Base-by-base conservation (phyloP, 2,888 invertebrate genomes). In the Drosophila lutescens region DNA sequence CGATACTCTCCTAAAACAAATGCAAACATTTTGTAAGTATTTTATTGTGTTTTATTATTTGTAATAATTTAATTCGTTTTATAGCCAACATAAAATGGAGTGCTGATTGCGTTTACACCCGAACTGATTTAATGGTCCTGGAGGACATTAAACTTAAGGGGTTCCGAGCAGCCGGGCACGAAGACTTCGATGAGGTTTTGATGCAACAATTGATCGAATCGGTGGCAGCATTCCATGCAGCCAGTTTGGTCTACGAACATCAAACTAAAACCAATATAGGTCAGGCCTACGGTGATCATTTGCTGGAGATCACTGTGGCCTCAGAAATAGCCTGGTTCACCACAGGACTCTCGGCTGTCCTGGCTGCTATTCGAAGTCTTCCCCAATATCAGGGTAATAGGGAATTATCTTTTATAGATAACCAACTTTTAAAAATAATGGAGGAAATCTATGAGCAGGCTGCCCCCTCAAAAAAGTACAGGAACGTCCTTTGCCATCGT, bases 401-500 rank as follows among this genome's bases (percentile, higher is more conserved):
- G 6, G 63, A 83, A 53, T 76, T 78, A 5, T 46, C 79, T 17
- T 85, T 88, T 36, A 88, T 92, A 36, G 73, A 71, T 9, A 59
- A 70, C 0, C 74, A 89, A 8, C 73, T 92, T 9, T 38, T 74
- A 3, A 36, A 46, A 13, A 79, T 69, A n/a, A 44, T 91, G 15
- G 72, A 81, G 23, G 51, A 56, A 0, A 72, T 90, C 12, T 91
- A 88, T 44, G 76, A 74, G 10, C 90, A 88, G 76, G 82, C 86
- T 0, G 72, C 76, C 12, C 70, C 92, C 15, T 91, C 93, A 1
- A 17, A 76, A 58, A 88, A 79, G 54, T 91, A 92, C 88, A 78
- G 89, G n/a, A 93, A 93, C 68, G 93, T 93, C 2, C 75, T 94
- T 1, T 93, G 93, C 26, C 92, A 92, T 85, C 89, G 91, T 2